A percentile compares a stretch with the other conserved stretches of the same genome.
phyloP scores from a whole-genome alignment of 2,113 vertebrate species.

The Tetrao urogallus region DNA sequence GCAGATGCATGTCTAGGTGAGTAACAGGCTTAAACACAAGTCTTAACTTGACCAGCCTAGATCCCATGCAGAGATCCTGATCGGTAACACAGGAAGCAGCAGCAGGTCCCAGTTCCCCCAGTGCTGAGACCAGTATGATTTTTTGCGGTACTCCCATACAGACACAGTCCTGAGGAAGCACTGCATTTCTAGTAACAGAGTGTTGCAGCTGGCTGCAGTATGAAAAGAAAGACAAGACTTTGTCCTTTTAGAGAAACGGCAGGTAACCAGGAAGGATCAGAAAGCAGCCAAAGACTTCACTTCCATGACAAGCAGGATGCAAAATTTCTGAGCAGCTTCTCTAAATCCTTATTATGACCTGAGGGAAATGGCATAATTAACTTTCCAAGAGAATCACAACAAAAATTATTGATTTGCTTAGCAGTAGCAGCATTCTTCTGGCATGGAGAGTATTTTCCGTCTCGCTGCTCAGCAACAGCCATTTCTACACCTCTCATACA shows the following conservation, averaged over 20 bases:
- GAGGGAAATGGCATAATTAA: not conserved
- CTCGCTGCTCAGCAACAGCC: not conserved
- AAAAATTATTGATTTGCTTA: not conserved
- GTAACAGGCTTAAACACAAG: not conserved
- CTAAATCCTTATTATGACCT: not conserved
- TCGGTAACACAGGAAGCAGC: accelerated
- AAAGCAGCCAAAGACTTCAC: not conserved
- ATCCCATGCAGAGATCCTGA: not conserved
- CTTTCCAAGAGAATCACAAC: not conserved
- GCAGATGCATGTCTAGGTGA: not conserved
- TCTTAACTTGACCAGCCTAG: not conserved
- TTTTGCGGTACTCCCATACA: accelerated
- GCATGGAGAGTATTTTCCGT: accelerated
- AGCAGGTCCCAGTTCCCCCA: not conserved
- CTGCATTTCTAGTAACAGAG: too few relatives aligned
- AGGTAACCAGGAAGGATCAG: not conserved
- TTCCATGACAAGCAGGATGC: not conserved
- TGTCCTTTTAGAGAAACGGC: not conserved
- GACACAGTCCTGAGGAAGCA: not conserved
- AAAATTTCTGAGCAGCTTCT: not conserved
- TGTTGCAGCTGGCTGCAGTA: not conserved
- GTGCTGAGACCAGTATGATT: not conserved
- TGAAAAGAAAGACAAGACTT: not conserved
- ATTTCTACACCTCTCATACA: not conserved
- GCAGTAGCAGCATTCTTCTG: not conserved